A percentile compares a stretch with the other conserved stretches of the same genome.
phyloP scores from a whole-genome alignment of 2,113 vertebrate species.

The Zingel zingel region DNA sequence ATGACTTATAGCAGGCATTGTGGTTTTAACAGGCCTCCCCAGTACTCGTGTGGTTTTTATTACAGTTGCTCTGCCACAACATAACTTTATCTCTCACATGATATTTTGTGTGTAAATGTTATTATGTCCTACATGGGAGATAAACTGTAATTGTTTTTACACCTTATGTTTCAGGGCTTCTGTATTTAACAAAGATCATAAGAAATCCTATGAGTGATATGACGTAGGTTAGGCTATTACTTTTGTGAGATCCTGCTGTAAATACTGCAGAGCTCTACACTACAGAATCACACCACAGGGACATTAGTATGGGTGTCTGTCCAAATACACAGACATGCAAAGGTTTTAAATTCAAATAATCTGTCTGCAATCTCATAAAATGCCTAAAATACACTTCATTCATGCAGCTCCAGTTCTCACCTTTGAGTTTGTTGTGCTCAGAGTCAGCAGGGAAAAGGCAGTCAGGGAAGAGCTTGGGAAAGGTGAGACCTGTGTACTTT shows the following conservation, averaged over 20 bases:
- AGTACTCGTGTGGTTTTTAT: not conserved
- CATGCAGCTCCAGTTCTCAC: slow-evolving; percentile 76
- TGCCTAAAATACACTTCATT: not conserved
- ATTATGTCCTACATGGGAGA: not conserved
- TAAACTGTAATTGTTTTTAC: not conserved
- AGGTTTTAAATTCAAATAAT: not conserved
- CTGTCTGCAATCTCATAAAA: not conserved
- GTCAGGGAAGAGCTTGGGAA: slow-evolving; percentile 98
- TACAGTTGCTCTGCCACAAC: not conserved
- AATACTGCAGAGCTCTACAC: not conserved
- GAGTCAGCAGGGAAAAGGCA: slow-evolving; percentile 99
- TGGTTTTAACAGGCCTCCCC: not conserved
- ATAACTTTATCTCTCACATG: not conserved
- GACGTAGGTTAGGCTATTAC: not conserved
- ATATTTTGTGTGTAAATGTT: not conserved
- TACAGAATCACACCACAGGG: not conserved
- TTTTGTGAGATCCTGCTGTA: not conserved
- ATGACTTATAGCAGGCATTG: not conserved
- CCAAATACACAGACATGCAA: not conserved
- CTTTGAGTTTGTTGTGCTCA: slow-evolving; percentile 99
- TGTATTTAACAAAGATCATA: not conserved
- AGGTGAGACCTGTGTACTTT: slow-evolving; percentile 97
- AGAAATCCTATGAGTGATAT: not conserved
- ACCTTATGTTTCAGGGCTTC: not conserved
- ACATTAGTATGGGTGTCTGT: not conserved